Evolutionary conservation across 2,888 invertebrate genomes (phyloP).

Genomic region (Autographa pulchrina): DNA sequence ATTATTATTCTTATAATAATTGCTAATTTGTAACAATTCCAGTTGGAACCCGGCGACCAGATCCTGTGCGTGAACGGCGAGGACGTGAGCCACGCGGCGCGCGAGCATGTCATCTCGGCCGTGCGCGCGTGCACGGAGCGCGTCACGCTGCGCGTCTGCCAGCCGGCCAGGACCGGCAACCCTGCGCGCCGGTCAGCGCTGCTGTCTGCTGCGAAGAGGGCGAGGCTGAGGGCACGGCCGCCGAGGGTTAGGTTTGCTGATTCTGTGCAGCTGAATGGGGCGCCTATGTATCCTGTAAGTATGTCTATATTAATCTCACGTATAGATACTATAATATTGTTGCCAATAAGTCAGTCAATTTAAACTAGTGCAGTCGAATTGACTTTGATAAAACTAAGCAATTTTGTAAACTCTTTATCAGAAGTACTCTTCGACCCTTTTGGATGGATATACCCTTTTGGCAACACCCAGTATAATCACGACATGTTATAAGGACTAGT

Average conservation of each 20-base stretch:
- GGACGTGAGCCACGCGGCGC: conserved; percentile 95
- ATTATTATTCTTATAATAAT: neutral
- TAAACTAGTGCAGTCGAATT: too few relatives aligned
- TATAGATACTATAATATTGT: too few relatives aligned
- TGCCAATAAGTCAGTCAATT: too few relatives aligned
- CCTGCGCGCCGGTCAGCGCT: conserved; percentile 94
- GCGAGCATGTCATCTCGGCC: conserved; percentile 96
- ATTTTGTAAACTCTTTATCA: too few relatives aligned
- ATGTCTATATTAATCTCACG: neutral
- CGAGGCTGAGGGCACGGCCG: conserved; percentile 94
- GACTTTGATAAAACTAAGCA: too few relatives aligned
- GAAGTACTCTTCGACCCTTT: too few relatives aligned
- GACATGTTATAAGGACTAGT: too few relatives aligned
- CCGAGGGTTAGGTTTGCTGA: conserved; percentile 97
- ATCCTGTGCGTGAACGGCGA: conserved; percentile 97
- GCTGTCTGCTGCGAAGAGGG: conserved; percentile 96
- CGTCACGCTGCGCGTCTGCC: conserved; percentile 94
- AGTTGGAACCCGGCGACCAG: conserved; percentile 97
- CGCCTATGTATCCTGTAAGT: conserved; percentile 94
- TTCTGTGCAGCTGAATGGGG: conserved; percentile 95
- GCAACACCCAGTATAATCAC: too few relatives aligned
- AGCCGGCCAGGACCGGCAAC: conserved; percentile 91
- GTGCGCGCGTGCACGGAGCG: conserved; percentile 94
- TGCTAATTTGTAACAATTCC: conserved; percentile 58
- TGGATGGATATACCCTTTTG: too few relatives aligned